Evolutionary conservation across 2,888 invertebrate species (phyloP), one percentile per base, ranked within the genome.

Genomic region (Endomychus coccineus): DNA sequence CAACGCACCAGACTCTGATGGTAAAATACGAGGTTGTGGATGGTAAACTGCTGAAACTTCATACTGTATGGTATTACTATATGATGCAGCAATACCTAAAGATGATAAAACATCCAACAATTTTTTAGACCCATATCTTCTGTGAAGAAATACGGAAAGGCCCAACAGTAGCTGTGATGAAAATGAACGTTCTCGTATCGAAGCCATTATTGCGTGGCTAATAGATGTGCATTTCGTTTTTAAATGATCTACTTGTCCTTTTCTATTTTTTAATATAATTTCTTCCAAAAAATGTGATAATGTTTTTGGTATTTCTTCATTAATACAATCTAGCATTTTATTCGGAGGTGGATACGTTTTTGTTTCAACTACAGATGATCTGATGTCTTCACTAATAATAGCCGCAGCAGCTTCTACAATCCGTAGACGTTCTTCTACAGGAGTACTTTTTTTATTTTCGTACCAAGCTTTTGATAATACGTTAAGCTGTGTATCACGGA

Each of bases 301-400:
- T 36, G 55, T 50, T 50, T 56, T 38, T 31, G 44, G 47, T 14
- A 48, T 45, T 30, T 43, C 42, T 41, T 42, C 23, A 30, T 48
- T 39, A 42, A 38, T 33, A 37, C 36, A 12, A 39, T 43, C 39
- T 15, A 53, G 48, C 52, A 50, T 56, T 52, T 55, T 50, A 51
- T 40, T 50, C 15, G 55, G 51, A 45, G 55, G 51, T 45, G 55
- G 51, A 55, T 55, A 59, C 30, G 50, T 39, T 35, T 53, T 48
- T 16, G 48, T 56, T 47, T 58, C 53, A 48, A 55, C 51, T 42
- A 53, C 41, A 36, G 50, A 46, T 42, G 55, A 48, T 50, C 54
- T 36, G 15, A 61, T 60, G 36, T 61, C 58, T 55, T 61, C 55
- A 34, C 52, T 50, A 50, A 58, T 53, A 46, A 60, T 58, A 36